Base-by-base conservation (phyloP, 2,113 vertebrate genomes). In the Myotis brandtii region DNA sequence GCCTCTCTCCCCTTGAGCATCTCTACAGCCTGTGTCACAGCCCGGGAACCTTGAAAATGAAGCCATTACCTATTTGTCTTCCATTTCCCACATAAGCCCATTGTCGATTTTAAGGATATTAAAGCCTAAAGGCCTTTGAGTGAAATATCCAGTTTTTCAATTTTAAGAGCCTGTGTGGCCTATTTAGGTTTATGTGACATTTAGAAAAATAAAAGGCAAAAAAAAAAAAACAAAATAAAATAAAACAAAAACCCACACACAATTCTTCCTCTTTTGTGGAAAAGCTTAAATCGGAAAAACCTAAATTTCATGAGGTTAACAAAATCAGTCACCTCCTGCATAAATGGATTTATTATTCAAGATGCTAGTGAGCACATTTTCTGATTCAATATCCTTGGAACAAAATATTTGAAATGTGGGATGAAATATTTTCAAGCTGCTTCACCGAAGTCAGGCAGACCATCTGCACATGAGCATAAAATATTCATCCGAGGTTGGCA, bases 321-420 rank as follows among this genome's bases (percentile, higher is more conserved):
- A 86, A 93, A 96, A 34, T 85, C 81, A 84, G 88, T 46, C 92
- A n/a, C 72, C 66, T 92, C 27, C 20, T 66, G 40, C 75, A 93
- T 93, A 84, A 95, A 93, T 56, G 18, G 30, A 88, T 85, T 84
- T 52, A 73, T 91, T 94, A 86, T 72, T 88, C n/a, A 82, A 85
- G 83, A 67, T 77, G 9, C 87, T 67, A 17, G 76, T 48, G 75
- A 88, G 46, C 46, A 81, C 9, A 64, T 64, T 95, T 93, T 94
- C 89, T 95, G 95, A 92, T 77, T 97, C 64, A 43, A n/a, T 86
- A 89, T 43, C 79, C 76, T 67, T 67, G 59, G 80, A 93, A 97
- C 32, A 94, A 96, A 93, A 92, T 93, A 72, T 89, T 85, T 97
- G 70, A 91, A 89, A 92, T 94, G 73, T 87, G 83, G 50, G 75